Percentiles rank a stretch among this genome's conserved stretches.
phyloP scores from a whole-genome alignment of 1,140 invertebrate genomes.

The Ceratina australensis region DNA sequence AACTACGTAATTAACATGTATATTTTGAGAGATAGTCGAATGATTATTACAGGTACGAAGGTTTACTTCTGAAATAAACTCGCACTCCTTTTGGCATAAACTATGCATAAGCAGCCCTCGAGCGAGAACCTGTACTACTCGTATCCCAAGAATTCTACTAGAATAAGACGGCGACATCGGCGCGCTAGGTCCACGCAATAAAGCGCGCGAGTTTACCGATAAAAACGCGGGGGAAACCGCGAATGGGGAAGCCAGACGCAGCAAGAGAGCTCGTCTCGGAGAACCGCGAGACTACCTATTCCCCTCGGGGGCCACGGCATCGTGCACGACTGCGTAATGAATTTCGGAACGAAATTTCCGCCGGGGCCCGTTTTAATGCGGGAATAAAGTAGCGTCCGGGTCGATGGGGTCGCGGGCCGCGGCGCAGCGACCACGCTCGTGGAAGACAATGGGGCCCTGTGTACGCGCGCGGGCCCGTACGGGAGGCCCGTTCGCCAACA shows the following conservation, averaged over 20 bases:
- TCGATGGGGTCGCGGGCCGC: conserved; percentile 72
- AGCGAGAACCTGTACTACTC: neutral
- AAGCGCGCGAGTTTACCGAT: conserved; percentile 49
- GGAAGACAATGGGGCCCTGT: conserved; percentile 73
- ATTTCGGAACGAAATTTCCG: conserved; percentile 67
- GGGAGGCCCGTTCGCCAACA: conserved; percentile 69
- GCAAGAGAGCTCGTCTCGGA: conserved; percentile 9
- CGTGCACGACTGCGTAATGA: conserved; percentile 59
- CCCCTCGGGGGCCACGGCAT: conserved; percentile 1
- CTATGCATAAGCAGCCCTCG: too few species aligned
- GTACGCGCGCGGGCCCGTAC: conserved; percentile 68
- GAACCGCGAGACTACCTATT: neutral
- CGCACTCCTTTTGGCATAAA: too few species aligned
- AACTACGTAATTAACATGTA: too few species aligned
- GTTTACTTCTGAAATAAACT: too few species aligned
- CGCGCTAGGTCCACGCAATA: conserved; percentile 47
- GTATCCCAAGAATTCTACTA: neutral
- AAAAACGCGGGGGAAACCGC: conserved; percentile 54
- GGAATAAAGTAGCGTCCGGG: conserved; percentile 76
- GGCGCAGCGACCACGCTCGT: conserved; percentile 62
- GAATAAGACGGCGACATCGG: neutral
- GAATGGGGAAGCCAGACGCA: conserved; percentile 7
- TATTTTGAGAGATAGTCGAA: too few species aligned
- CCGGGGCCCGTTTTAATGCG: conserved; percentile 71
- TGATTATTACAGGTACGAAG: too few species aligned